Base-by-base conservation (phyloP, 2,888 invertebrate species). In the Dendrolimus pini region DNA sequence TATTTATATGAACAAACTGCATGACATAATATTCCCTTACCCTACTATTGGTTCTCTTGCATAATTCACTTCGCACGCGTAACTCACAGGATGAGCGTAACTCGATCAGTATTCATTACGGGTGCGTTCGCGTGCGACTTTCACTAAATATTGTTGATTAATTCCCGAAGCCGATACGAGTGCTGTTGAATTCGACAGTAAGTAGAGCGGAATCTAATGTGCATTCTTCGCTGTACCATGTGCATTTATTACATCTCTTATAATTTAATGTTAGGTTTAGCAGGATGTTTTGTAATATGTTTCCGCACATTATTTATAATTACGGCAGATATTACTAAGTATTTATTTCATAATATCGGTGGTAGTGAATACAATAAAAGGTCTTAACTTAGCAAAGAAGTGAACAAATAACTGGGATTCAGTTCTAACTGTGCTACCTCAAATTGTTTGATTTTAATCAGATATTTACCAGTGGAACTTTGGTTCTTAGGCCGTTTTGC, bases 141-240 rank as follows among this genome's bases (percentile, higher is more conserved):
- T 83, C 83, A 80, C 83, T 64, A 70, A 80, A 82, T 64, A 70
- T 74, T 75, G 75, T 65, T 68, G 77, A 79, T 77, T 68, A 77
- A 79, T 77, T 77, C 76, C 74, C 68, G 76, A 60, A 41, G 55
- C 41, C 55, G 54, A 65, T 62, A 18, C 18, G 18, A 2, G 18
- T 2, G 18, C 18, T 69, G 74, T 78, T 74, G 75, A 67, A 69
- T 65, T 47, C 47, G 47, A 47, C 7, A 47, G 12, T 47, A 47
- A 47, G 47, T 47, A 47, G 47, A 47, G 47, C 47, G 9, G 47
- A 47, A 47, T 47, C 47, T 2, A 10, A 47, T 30, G 30, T 30
- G 30, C 6, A 30, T 30, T 30, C 30, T 30, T 30, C 3, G 30
- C 30, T 30, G 30, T 30, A 30, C 3, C 30, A 30, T 30, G 30